Evolutionary conservation across 2,797 vertebrate genomes (phyloP).

Genomic region (Choloepus didactylus): DNA sequence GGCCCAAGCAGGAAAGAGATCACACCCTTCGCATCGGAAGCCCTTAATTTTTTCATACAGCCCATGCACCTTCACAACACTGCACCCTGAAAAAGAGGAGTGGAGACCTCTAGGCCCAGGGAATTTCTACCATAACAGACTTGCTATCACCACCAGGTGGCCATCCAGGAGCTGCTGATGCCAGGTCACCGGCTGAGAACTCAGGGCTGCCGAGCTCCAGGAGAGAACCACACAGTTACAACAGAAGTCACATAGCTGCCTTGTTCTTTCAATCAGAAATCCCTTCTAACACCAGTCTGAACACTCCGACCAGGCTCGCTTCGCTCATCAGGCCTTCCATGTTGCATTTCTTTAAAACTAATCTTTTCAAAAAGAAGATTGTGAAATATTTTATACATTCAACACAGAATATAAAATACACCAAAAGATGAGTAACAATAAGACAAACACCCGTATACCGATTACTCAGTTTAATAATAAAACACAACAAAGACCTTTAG

Average conservation of each 20-base stretch:
- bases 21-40: not conserved
- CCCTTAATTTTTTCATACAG: not conserved
- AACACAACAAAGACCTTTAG: not conserved
- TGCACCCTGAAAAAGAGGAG: not conserved
- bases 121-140: not conserved
- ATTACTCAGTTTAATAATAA: not conserved
- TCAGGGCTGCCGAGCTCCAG: not conserved
- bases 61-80: not conserved
- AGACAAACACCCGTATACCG: not conserved
- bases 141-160: not conserved
- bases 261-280: slow-evolving; percentile 2
- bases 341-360: not conserved
- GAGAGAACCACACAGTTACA: not conserved
- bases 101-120: not conserved
- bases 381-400: not conserved
- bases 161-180: not conserved
- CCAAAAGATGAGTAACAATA: not conserved
- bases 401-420: not conserved
- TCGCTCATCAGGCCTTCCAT: not conserved
- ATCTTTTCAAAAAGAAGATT: not conserved
- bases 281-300: not conserved
- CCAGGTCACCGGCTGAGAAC: not conserved
- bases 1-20: not conserved
- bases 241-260: not conserved
- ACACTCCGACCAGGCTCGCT: not conserved